Percentiles rank a stretch among this genome's conserved stretches.
Conservation (phyloP, 2,888 invertebrate genomes). For the Melitaea athalia region DNA sequence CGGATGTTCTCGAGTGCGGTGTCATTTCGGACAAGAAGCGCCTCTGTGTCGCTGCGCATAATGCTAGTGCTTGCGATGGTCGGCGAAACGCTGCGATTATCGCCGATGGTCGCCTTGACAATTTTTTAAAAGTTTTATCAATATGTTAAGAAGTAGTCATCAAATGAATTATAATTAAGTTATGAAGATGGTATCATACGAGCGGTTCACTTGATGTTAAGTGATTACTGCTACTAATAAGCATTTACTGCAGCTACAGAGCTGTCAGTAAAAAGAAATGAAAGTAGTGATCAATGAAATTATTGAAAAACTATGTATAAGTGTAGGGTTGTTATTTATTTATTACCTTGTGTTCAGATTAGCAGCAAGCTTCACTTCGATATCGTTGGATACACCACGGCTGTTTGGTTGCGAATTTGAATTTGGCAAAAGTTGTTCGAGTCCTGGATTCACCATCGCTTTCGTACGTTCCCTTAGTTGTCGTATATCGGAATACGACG, state of each 20-base stretch:
- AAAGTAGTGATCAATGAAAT: background rate
- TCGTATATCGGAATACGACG: conserved; percentile 72
- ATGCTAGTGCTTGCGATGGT: conserved; percentile 82
- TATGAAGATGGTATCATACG: too few relatives aligned
- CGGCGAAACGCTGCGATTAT: conserved; percentile 84
- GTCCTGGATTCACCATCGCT: conserved; percentile 64
- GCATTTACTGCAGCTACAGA: too few relatives aligned
- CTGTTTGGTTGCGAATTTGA: conserved; percentile 70
- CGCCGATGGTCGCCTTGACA: conserved; percentile 81
- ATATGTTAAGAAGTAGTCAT: too few relatives aligned
- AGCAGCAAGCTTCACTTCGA: conserved; percentile 69
- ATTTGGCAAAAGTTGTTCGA: conserved; percentile 59
- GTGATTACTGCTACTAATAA: too few relatives aligned
- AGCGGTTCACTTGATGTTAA: too few relatives aligned
- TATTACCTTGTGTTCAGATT: conserved; percentile 73
- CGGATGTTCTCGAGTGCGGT: conserved; percentile 67
- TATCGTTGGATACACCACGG: conserved; percentile 71
- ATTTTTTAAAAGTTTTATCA: background rate
- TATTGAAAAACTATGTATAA: background rate
- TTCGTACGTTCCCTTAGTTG: conserved; percentile 69
- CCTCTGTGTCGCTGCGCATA: conserved; percentile 80
- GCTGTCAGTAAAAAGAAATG: background rate
- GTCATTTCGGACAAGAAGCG: conserved; percentile 70
- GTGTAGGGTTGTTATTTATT: background rate
- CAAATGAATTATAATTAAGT: too few relatives aligned